These are phyloP conservation scores for Anadara kagoshimensis DNA, from an alignment of 1,140 invertebrate species.

Conservation along the genomic window DNA sequence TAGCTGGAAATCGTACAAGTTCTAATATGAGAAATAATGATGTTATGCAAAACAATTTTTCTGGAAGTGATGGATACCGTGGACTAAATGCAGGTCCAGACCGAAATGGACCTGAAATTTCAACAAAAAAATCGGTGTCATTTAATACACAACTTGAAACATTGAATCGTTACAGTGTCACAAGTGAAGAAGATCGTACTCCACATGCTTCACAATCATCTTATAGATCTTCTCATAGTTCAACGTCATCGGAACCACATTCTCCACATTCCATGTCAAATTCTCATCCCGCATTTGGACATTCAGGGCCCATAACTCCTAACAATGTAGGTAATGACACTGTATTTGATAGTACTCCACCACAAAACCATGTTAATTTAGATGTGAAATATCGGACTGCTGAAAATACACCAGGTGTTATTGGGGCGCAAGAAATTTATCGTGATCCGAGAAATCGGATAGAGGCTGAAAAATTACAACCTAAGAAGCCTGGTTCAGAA, in stretches of 20 bases:
- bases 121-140: conserved; percentile 70
- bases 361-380: conserved; percentile 37
- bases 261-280: conserved; percentile 14
- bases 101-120: conserved; percentile 30
- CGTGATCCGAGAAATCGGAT: conserved; percentile 73
- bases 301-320: not conserved
- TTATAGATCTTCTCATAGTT: conserved; percentile 38
- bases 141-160: conserved; percentile 67
- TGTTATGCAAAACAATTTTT: conserved; percentile 11
- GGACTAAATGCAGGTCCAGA: conserved; percentile 27
- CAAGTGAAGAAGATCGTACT: conserved; percentile 27
- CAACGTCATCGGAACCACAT: conserved; percentile 38
- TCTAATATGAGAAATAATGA: conserved; percentile 17
- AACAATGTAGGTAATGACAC: conserved; percentile 22
- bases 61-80: conserved; percentile 25
- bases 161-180: conserved; percentile 56
- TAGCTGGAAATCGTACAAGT: conserved; percentile 22
- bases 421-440: conserved; percentile 75
- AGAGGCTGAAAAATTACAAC: conserved; percentile 59
- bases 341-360: conserved; percentile 31
- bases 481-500: conserved; percentile 49
- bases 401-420: conserved; percentile 64
- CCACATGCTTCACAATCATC: conserved; percentile 42
- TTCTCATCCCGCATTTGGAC: not conserved
- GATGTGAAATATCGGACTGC: conserved; percentile 51